These are phyloP conservation scores for Heterodera schachtii DNA, from an alignment of 1,140 invertebrate genomes.

Conservation along the genomic window DNA sequence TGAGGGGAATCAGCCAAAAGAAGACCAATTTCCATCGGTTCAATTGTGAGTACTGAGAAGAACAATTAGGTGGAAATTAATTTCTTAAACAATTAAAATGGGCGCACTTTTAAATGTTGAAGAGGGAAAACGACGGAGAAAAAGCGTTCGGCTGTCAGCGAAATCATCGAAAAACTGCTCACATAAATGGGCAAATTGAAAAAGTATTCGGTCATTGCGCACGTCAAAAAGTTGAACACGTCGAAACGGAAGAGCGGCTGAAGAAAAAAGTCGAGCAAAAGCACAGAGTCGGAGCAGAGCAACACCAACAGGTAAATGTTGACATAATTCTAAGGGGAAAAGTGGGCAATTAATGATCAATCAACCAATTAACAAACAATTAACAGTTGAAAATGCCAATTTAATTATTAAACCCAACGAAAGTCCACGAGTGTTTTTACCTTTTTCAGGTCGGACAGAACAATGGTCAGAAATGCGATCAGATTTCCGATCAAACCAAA, in stretches of 20 bases:
- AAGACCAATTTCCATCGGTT: slow-evolving; percentile 18
- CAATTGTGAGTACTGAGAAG: not conserved
- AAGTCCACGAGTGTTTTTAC: not conserved
- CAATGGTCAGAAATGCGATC: slow-evolving; percentile 17
- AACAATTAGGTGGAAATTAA: no score
- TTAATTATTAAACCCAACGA: not conserved
- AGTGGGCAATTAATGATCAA: no score
- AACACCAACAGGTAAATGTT: slow-evolving; percentile 25
- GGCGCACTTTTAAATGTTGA: slow-evolving; percentile 14
- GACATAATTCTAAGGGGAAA: slow-evolving; percentile 19
- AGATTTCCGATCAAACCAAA: slow-evolving; percentile 14
- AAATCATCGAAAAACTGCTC: slow-evolving; percentile 24
- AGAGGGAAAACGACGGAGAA: slow-evolving; percentile 23
- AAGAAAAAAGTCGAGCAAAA: slow-evolving; percentile 10
- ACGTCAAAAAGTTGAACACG: slow-evolving; percentile 13
- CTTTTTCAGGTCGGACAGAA: slow-evolving; percentile 21
- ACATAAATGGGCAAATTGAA: slow-evolving; percentile 21
- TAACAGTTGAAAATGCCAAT: not conserved
- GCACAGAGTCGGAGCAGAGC: slow-evolving; percentile 17
- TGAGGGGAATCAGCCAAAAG: not conserved
- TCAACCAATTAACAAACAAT: not conserved
- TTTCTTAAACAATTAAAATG: no score
- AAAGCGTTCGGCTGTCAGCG: slow-evolving; percentile 22
- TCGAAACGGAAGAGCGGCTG: slow-evolving; percentile 19
- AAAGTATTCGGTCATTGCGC: slow-evolving; percentile 13